Evolutionary conservation across 2,113 vertebrate species (phyloP).

Genomic region (Isichthys henryi): DNA sequence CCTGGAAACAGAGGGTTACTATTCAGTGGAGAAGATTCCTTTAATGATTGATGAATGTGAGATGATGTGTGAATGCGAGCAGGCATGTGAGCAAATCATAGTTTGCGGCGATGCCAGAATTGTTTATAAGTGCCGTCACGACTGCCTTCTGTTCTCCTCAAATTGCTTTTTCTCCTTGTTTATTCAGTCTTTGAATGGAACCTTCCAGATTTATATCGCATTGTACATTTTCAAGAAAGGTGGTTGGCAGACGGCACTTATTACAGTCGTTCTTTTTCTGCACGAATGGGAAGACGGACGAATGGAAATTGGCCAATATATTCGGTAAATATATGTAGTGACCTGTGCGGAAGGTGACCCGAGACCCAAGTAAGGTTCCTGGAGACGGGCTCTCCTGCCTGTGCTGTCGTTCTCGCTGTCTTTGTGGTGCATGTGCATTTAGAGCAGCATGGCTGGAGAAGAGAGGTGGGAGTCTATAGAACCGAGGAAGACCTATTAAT

Average conservation of each 20-base stretch:
- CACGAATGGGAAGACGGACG: background rate
- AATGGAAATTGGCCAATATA: background rate
- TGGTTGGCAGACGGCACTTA: background rate
- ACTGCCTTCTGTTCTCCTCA: background rate
- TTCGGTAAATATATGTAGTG: background rate
- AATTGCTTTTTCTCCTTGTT: background rate
- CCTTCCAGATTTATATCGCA: background rate
- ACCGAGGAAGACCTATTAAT: conserved; percentile 35
- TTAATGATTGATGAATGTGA: background rate
- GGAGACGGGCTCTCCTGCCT: background rate
- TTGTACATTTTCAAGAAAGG: background rate
- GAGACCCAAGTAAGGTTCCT: background rate
- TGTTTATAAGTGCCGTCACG: background rate
- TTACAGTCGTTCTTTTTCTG: background rate
- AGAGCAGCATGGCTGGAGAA: conserved; percentile 54
- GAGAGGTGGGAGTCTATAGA: conserved; percentile 35
- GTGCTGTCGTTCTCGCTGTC: conserved; percentile 20
- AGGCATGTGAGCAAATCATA: background rate
- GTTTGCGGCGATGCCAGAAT: background rate
- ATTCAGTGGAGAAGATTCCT: background rate
- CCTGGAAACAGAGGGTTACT: background rate
- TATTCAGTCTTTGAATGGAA: background rate
- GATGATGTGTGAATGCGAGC: background rate
- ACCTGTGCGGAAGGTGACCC: background rate
- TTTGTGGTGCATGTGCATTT: conserved; percentile 51